A percentile compares a stretch with the other conserved stretches of the same genome.
These are phyloP conservation scores for Morpho helenor DNA, from an alignment of 2,888 invertebrate genomes.

Conservation along the genomic window DNA sequence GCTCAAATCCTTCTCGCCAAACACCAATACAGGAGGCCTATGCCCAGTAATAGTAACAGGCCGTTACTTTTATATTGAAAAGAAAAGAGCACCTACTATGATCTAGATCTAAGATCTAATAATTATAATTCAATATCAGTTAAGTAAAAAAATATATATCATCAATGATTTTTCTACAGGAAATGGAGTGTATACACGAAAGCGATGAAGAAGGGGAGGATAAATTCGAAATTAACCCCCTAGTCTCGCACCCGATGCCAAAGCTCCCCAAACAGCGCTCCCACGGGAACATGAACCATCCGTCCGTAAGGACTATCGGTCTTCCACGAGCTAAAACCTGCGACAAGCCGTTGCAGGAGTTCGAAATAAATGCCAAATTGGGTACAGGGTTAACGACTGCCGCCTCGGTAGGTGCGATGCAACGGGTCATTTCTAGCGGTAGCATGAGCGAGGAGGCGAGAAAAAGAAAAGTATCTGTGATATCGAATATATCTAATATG, in stretches of 20 bases:
- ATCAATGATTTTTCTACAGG: constrained; percentile 49
- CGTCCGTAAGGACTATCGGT: constrained; percentile 64
- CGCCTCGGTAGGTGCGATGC: constrained; percentile 71
- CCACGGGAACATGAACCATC: constrained; percentile 66
- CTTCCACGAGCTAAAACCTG: constrained; percentile 70
- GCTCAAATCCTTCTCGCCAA: no score
- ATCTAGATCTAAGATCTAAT: no score
- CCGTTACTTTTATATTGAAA: no score
- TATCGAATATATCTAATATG: constrained; percentile 85
- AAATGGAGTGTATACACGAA: constrained; percentile 85
- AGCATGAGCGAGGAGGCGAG: constrained; percentile 75
- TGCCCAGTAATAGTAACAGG: no score
- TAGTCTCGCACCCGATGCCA: constrained; percentile 56
- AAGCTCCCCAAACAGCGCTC: constrained; percentile 62
- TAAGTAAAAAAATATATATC: no score
- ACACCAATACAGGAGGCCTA: no score
- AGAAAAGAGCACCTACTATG: no score
- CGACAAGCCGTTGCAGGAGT: constrained; percentile 69
- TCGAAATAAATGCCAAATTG: constrained; percentile 50
- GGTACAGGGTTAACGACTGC: constrained; percentile 58
- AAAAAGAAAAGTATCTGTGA: constrained; percentile 82
- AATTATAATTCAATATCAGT: no score
- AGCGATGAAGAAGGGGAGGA: constrained; percentile 81
- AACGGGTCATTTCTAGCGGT: constrained; percentile 65
- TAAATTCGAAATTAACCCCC: constrained; percentile 71